Base-by-base conservation (phyloP, 1,140 invertebrate species). In the Lepidurus couesii region DNA sequence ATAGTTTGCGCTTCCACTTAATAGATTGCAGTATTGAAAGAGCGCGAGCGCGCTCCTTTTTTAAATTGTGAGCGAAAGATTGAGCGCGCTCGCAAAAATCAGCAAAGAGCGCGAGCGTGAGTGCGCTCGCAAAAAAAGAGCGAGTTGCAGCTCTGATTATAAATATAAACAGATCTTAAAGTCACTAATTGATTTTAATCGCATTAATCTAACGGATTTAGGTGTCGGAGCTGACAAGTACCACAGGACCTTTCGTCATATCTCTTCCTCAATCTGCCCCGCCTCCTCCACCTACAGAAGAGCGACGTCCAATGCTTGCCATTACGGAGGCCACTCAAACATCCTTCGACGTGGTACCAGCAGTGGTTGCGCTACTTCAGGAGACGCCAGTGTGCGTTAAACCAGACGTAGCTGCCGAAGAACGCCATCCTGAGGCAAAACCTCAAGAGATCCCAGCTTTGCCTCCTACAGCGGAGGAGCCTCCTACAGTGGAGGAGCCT, bases 211-310 rank as follows among this genome's bases (percentile, higher is more conserved):
- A 7, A 8, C 10, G 21, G 42, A 26, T 44, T 43, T 24, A 77
- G 75, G 75, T 77, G 47, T 77, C 75, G 75, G 75, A 77, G 47
- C 43, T 77, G 47, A 77, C 75, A 47, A 77, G 75, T 77, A 24
- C 75, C 24, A 45, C 75, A 44, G 75, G 75, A 77, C 75, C 75
- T 42, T 16, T 65, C 16, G 53, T 65, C n/a, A 7, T 65, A 7
- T 65, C 53, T 21, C 53, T 65, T n/a, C 53, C 53, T 0, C 34
- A 34, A 16, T n/a, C 13, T 21, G 6, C 53, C 16, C 21, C 53
- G 53, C 45, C 45, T 11, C 34, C 4, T 47, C 45, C 45, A 10
- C 10, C 53, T 65, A 1, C 53, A n/a, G 53, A 65, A 65, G 53
- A 65, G 8, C 16, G 53, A 65, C 53, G 53, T 7, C 53, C 53